These are phyloP conservation scores for Hyles lineata DNA, from an alignment of 2,888 invertebrate species.

Conservation along the genomic window DNA sequence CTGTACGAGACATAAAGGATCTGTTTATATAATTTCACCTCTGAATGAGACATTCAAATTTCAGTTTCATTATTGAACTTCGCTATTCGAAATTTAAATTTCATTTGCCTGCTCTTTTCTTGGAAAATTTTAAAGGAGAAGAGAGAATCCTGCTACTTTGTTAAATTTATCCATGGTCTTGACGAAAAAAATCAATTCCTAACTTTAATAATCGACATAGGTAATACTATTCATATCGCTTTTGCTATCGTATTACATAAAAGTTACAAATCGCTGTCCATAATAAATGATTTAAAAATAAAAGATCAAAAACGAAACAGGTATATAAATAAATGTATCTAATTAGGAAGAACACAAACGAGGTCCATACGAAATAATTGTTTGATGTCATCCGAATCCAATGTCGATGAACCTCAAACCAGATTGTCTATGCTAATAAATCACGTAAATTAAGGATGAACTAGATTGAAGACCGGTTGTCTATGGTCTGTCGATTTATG, in stretches of 20 bases:
- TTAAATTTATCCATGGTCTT: no score
- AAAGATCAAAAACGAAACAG: background rate
- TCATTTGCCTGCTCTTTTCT: no score
- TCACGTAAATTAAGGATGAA: constrained; percentile 17
- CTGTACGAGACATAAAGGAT: no score
- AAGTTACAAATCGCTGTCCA: background rate
- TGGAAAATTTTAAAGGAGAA: background rate
- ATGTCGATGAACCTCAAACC: background rate
- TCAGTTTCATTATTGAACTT: no score
- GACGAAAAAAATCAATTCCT: background rate
- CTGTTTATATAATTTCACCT: no score
- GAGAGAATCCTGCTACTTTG: no score
- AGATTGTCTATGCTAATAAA: constrained; percentile 12
- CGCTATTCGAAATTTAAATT: no score
- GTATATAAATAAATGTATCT: background rate
- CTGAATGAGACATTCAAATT: no score
- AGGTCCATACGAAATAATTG: background rate
- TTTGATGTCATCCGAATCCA: constrained; percentile 13
- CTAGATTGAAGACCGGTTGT: constrained; percentile 17
- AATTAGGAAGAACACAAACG: constrained; percentile 8
- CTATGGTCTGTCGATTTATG: constrained; percentile 2
- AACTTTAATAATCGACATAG: background rate
- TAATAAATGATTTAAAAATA: background rate
- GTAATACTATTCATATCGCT: background rate
- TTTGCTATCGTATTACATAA: constrained; percentile 1